Evolutionary conservation across 2,888 invertebrate species (phyloP), one percentile per base, ranked within the genome.

Genomic region (Acronicta alni): DNA sequence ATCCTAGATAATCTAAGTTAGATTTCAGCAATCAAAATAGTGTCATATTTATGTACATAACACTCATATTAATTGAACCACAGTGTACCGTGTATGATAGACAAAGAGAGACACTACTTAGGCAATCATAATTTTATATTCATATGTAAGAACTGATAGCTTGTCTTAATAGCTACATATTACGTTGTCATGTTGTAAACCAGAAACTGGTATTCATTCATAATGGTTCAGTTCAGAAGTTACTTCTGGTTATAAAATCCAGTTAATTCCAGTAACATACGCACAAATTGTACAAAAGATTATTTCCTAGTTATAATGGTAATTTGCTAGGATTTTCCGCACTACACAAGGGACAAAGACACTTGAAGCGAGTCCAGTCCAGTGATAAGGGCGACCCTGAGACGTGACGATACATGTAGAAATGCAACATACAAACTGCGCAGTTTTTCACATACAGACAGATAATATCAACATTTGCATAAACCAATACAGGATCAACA

Each of bases 351-450:
- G 48, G 62, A 68, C 73, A 68, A 56, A 68, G 68, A 39, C 55
- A 67, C 42, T 55, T 10, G 20, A 52, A 17, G 48, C 48, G n/a
- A n/a, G 14, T 2, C 30, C 30, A 12, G 30, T 12, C 30, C 30
- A 30, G 30, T 68, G 68, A 68, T 68, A 68, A 68, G 52, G 14
- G 32, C 46, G 68, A 42, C 73, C 73, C 16, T 73, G 73, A 68
- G 48, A 43, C 45, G 23, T 7, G 48, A 39, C 45, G 23, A 4
- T 10, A 45, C 67, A 38, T 66, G 52, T 58, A 49, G 37, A 67
- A 47, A 38, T 37, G 9, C 39, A 47, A 39, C 26, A n/a, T 37
- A 67, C 12, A 20, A 15, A 52, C 52, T 68, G 73, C 73, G 67
- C 61, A 68, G 73, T 60, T 60, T 68, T 72, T 67, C 42, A 60